These are phyloP conservation scores for Drosophila nannoptera DNA, from an alignment of 1,140 invertebrate genomes.

Conservation along the genomic window DNA sequence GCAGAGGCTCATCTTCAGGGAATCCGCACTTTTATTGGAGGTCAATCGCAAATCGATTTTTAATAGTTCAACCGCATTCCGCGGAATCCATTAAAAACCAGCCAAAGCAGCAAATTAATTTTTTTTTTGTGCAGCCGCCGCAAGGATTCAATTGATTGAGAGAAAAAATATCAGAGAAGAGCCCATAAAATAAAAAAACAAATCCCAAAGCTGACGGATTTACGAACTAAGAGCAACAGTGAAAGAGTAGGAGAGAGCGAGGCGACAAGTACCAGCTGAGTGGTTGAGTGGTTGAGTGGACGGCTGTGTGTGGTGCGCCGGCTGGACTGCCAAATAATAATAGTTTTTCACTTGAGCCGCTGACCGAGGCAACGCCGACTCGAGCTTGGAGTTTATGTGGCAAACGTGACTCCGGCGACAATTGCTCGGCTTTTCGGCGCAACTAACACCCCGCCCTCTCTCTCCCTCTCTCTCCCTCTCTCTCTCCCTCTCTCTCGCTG, in stretches of 20 bases:
- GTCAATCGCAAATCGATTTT: neutral
- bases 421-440: slow-evolving; percentile 63
- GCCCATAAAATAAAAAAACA: slow-evolving; percentile 53
- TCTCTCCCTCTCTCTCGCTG: neutral
- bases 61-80: slow-evolving; percentile 5
- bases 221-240: slow-evolving; percentile 50
- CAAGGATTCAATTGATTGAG: slow-evolving; percentile 21
- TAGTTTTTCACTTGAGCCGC: slow-evolving; percentile 76
- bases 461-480: neutral
- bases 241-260: slow-evolving; percentile 18
- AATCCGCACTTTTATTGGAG: neutral
- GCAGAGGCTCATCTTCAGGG: too few relatives aligned
- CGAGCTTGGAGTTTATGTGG: slow-evolving; percentile 73
- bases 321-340: slow-evolving; percentile 66
- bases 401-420: slow-evolving; percentile 75
- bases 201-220: slow-evolving; percentile 72
- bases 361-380: slow-evolving; percentile 54
- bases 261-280: slow-evolving; percentile 1
- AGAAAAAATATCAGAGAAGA: slow-evolving; percentile 34
- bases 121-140: slow-evolving; percentile 31
- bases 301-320: slow-evolving; percentile 42
- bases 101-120: slow-evolving; percentile 46
- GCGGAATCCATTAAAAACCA: slow-evolving; percentile 26
- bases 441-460: neutral
- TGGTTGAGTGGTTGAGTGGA: slow-evolving; percentile 8